These are phyloP conservation scores for Smithornis capensis DNA, from an alignment of 2,113 vertebrate species.

Conservation along the genomic window DNA sequence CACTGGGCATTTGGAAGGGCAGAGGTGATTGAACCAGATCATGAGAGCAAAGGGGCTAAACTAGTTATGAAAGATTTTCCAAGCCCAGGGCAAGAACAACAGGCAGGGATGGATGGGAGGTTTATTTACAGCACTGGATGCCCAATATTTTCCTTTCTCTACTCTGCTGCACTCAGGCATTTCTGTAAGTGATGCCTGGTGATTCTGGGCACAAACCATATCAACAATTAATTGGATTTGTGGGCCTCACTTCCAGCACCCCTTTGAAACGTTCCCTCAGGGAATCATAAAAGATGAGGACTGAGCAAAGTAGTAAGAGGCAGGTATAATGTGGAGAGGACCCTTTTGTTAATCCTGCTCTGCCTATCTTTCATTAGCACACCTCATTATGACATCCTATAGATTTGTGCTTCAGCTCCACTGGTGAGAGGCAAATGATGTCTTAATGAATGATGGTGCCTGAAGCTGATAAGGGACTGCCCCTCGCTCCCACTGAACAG, in stretches of 20 bases:
- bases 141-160: neutral
- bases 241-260: slow-evolving; percentile 34
- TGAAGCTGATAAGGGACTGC: slow-evolving; percentile 3
- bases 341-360: slow-evolving; percentile 27
- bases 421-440: slow-evolving; percentile 49
- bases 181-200: neutral
- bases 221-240: slow-evolving; percentile 39
- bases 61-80: neutral
- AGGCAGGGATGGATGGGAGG: neutral
- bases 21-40: neutral
- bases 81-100: neutral
- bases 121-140: neutral
- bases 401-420: neutral
- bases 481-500: slow-evolving; percentile 5
- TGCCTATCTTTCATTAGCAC: slow-evolving; percentile 29
- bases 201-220: slow-evolving; percentile 31
- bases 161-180: neutral
- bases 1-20: neutral
- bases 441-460: slow-evolving; percentile 54
- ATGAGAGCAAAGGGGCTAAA: neutral
- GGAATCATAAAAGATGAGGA: slow-evolving; percentile 5
- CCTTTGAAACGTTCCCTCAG: slow-evolving; percentile 7
- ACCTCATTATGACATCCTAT: slow-evolving; percentile 31
- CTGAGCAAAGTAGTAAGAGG: slow-evolving; percentile 2
- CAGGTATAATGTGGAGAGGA: slow-evolving; percentile 7